phyloP scores from a whole-genome alignment of 2,797 vertebrate genomes.

The Paramormyrops hopkinsi region DNA sequence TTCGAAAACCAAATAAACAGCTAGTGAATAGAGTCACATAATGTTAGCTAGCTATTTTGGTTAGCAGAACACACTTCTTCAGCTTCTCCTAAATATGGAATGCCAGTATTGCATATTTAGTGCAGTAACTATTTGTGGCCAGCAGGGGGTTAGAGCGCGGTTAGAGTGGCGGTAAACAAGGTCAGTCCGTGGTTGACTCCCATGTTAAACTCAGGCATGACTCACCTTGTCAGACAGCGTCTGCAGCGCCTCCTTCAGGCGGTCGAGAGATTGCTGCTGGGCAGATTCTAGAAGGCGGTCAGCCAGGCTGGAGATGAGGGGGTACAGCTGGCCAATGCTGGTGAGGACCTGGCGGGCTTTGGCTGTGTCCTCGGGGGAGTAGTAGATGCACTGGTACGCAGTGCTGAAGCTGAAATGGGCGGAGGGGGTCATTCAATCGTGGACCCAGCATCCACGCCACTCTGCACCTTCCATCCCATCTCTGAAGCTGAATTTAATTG shows the following conservation, averaged over 20 bases:
- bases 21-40: background rate
- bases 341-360: slow-evolving; percentile 93
- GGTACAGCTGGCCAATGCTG: slow-evolving; percentile 82
- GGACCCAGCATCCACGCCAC: background rate
- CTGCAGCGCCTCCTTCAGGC: slow-evolving; percentile 86
- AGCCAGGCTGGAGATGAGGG: slow-evolving; percentile 79
- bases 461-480: background rate
- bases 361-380: slow-evolving; percentile 92
- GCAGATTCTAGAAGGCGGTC: slow-evolving; percentile 87
- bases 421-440: background rate
- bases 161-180: background rate
- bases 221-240: slow-evolving; percentile 92
- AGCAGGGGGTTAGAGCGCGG: background rate
- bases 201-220: slow-evolving; percentile 7
- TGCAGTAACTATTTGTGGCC: background rate
- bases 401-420: slow-evolving; percentile 70
- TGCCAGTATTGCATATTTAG: background rate
- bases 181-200: background rate
- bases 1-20: background rate
- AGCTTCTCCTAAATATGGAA: background rate
- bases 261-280: slow-evolving; percentile 75
- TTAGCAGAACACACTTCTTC: background rate
- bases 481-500: background rate
- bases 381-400: slow-evolving; percentile 97
- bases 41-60: background rate